Conservation (phyloP, 2,113 vertebrate genomes). For the Oenanthe melanoleuca region DNA sequence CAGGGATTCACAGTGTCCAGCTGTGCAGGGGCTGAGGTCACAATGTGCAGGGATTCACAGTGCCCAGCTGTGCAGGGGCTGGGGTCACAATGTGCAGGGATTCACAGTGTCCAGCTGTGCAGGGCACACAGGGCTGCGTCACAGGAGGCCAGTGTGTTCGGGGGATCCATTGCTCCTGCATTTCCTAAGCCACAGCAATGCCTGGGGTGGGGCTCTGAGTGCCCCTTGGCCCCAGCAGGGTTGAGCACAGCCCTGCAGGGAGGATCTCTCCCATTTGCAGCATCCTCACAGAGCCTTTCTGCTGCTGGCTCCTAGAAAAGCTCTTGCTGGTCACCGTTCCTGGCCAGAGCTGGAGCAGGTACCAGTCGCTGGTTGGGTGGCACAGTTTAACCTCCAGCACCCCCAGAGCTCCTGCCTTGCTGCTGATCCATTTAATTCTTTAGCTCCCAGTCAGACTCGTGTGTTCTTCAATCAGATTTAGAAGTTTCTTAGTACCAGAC, state of each 20-base stretch:
- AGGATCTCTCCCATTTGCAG: not conserved
- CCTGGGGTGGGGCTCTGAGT: not conserved
- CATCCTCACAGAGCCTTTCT: too few relatives aligned
- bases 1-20: too few relatives aligned
- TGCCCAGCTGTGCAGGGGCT: too few relatives aligned
- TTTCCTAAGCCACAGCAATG: not conserved
- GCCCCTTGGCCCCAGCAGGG: not conserved
- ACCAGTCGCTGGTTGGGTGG: accelerated
- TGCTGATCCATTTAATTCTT: not conserved
- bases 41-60: too few relatives aligned
- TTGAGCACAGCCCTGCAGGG: accelerated
- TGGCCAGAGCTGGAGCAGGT: not conserved
- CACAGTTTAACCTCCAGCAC: not conserved
- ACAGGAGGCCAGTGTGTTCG: not conserved
- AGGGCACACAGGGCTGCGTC: not conserved
- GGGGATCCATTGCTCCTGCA: not conserved
- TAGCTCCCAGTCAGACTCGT: not conserved
- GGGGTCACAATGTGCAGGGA: too few relatives aligned
- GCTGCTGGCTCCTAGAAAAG: accelerated
- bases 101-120: not conserved
- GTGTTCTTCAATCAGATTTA: not conserved
- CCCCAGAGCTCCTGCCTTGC: not conserved
- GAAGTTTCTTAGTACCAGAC: not conserved
- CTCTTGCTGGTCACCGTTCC: not conserved
- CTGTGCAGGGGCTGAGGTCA: too few relatives aligned